Percentiles rank a stretch among this genome's conserved stretches.
phyloP scores from a whole-genome alignment of 2,797 vertebrate genomes.

The Microctenopoma lineatum region DNA sequence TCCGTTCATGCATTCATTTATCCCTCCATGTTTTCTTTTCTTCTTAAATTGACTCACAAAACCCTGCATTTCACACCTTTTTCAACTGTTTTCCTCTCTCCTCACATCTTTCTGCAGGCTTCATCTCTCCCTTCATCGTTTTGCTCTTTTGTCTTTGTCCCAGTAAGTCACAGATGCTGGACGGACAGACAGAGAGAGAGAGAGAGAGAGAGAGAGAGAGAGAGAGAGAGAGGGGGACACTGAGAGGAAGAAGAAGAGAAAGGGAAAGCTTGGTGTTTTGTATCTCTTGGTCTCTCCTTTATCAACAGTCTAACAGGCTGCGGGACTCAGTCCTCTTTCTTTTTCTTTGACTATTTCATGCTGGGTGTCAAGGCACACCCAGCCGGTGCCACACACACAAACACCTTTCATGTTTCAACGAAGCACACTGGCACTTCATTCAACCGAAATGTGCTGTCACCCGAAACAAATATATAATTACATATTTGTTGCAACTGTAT shows the following conservation, averaged over 20 bases:
- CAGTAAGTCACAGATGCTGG: constrained; percentile 25
- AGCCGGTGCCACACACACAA: constrained; percentile 26
- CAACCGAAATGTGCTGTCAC: constrained; percentile 14
- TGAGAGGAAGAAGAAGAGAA: not conserved
- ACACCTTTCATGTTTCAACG: constrained; percentile 26
- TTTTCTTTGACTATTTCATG: constrained; percentile 41
- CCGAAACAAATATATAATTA: constrained; percentile 22
- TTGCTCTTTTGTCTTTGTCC: constrained; percentile 30
- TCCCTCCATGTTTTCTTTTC: constrained; percentile 14
- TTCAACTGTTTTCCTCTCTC: not conserved
- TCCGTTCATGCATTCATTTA: constrained; percentile 4
- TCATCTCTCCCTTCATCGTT: constrained; percentile 8
- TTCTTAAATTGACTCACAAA: constrained; percentile 9
- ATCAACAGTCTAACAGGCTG: constrained; percentile 55
- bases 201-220: constrained; percentile 8
- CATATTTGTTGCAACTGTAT: constrained; percentile 17
- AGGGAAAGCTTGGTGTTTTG: constrained; percentile 29
- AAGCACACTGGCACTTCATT: constrained; percentile 10
- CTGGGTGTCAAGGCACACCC: constrained; percentile 39
- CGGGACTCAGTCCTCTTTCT: constrained; percentile 39
- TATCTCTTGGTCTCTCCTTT: constrained; percentile 41
- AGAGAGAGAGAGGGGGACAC: not conserved
- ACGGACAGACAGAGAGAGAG: constrained; percentile 4
- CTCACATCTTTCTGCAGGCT: not conserved
- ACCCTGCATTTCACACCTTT: constrained; percentile 2